Evolutionary conservation across 53 echinoderm and acorn worm genomes (phyloP), one percentile per base, ranked within the genome.

Genomic region (Mesocentrotus franciscanus): DNA sequence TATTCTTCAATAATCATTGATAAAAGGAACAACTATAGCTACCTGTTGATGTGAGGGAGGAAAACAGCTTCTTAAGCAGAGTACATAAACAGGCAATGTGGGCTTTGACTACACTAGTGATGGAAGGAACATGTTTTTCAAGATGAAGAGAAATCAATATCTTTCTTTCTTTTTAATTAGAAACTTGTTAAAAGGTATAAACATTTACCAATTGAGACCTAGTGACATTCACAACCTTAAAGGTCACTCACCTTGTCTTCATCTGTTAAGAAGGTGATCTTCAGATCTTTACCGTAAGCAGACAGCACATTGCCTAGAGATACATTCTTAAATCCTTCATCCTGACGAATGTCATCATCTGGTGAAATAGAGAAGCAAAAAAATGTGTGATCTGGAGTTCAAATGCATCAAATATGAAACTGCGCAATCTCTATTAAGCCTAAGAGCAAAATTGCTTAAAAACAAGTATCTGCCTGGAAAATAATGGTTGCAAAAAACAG

Each of bases 241-340:
- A 58, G 17, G 58, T 58, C 68, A 71, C 92, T 92, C n/a, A 98
- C 99, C 99, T 95, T 99, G 66, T 99, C 98, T 85, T 87, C 96
- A 42, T 97, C 95, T 33, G 68, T 95, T 2, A 99, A 96, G 97
- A 99, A 99, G 57, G 99, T 99, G 90, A 99, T 94, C 78, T 97
- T 96, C 95, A 98, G 97, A 60, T 97, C 98, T 78, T 98, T 99
- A 81, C 97, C 96, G 60, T 98, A 97, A 24, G 97, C 98, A 70
- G 97, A 96, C 78, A 99, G 92, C 33, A 99, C 99, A 81, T 99
- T 99, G 64, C 98, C 99, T 8, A 98, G 96, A 22, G 97, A 98
- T 32, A 99, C 98, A 90, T 98, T 99, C 97, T 98, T 99, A 58
- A 96, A 99, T 11, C 99, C 99, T 92, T 99, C 99, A 81, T 94